Percentiles rank a stretch among this genome's conserved stretches.
Evolutionary conservation across 2,888 invertebrate genomes (phyloP).

Genomic region (Cistogaster globosa): DNA sequence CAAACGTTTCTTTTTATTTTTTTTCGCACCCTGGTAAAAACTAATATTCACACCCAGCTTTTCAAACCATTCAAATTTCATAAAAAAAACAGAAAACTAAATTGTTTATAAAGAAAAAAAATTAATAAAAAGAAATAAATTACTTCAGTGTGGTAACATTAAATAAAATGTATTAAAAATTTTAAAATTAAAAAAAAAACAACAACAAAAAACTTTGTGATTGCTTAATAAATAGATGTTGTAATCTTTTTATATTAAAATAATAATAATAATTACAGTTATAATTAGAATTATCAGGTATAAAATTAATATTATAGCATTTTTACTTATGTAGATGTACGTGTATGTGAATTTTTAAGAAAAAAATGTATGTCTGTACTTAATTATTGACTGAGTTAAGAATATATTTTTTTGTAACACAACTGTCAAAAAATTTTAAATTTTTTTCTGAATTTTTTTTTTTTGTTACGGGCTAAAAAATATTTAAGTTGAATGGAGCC

Average conservation of each 20-base stretch:
- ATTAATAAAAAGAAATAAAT: neutral
- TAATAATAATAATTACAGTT: conserved; percentile 9
- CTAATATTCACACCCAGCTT: no score
- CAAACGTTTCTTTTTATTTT: no score
- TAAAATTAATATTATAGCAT: conserved; percentile 25
- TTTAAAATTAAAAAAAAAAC: conserved; percentile 2
- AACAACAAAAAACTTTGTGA: conserved; percentile 67
- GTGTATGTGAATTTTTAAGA: conserved; percentile 32
- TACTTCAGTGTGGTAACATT: conserved; percentile 32
- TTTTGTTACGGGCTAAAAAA: no score
- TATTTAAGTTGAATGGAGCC: no score
- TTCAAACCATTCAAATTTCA: no score
- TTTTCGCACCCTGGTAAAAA: no score
- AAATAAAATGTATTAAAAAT: conserved; percentile 11
- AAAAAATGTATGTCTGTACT: neutral
- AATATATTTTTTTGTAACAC: no score
- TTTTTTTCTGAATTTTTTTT: no score
- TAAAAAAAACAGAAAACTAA: neutral
- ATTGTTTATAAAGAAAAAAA: conserved; percentile 12
- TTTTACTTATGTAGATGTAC: conserved; percentile 25
- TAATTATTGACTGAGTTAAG: neutral
- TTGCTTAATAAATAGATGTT: conserved; percentile 71
- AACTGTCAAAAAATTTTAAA: no score
- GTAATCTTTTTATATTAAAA: conserved; percentile 55
- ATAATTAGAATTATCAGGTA: conserved; percentile 17